Percentiles rank a stretch among this genome's conserved stretches.
phyloP scores from a whole-genome alignment of 2,888 invertebrate species.

The Eristalis tenax region DNA sequence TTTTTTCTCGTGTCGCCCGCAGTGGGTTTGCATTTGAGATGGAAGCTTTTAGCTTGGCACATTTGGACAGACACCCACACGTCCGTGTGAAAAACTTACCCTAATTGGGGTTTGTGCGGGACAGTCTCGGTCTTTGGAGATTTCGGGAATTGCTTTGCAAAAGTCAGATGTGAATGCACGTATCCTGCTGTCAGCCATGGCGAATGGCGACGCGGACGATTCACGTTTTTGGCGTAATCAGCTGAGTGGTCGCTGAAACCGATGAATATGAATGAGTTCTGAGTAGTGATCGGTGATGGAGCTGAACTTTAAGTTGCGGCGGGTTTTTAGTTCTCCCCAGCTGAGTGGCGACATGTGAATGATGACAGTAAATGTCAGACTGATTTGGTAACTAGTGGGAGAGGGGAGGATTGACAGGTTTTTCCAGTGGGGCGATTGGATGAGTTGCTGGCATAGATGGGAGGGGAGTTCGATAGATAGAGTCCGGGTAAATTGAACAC shows the following conservation, averaged over 20 bases:
- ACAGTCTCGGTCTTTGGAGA: neutral
- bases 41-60: neutral
- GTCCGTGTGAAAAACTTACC: neutral
- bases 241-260: neutral
- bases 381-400: neutral
- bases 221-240: neutral
- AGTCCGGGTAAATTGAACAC: no score
- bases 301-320: neutral
- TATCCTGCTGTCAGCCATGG: neutral
- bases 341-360: neutral
- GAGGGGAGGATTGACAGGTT: neutral
- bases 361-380: neutral
- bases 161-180: neutral
- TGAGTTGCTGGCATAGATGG: neutral
- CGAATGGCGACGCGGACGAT: neutral
- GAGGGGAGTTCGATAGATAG: no score
- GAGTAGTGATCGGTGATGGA: neutral
- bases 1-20: no score
- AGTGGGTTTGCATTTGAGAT: neutral
- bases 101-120: neutral
- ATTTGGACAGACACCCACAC: neutral
- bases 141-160: neutral
- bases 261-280: neutral
- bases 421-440: neutral
- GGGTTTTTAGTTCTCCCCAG: neutral